Percentiles rank a stretch among this genome's conserved stretches.
Evolutionary conservation across 2,888 invertebrate genomes (phyloP).

Genomic region (Drosophila prolongata): DNA sequence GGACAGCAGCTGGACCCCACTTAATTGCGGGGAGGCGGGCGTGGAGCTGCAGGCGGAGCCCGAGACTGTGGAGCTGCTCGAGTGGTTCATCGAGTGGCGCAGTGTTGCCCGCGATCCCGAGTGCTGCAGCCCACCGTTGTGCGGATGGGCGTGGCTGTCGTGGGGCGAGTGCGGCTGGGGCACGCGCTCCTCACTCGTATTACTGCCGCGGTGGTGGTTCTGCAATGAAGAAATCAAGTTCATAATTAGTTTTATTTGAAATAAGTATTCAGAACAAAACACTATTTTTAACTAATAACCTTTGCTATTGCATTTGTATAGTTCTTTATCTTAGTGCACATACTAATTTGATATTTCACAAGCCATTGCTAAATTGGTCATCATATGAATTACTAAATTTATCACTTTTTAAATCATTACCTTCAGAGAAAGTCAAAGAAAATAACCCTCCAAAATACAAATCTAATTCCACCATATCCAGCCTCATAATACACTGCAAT

Average conservation of each 20-base stretch:
- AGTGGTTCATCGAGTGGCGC: slow-evolving; percentile 83
- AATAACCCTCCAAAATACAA: not conserved
- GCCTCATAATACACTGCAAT: not conserved
- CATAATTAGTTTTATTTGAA: slow-evolving; percentile 8
- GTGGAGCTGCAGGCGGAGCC: slow-evolving; percentile 84
- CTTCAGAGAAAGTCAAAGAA: not conserved
- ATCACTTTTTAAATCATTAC: no score
- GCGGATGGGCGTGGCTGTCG: slow-evolving; percentile 61
- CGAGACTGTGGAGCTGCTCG: slow-evolving; percentile 78
- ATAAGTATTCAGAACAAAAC: no score
- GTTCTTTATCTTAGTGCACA: no score
- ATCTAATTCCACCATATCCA: not conserved
- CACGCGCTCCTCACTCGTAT: slow-evolving; percentile 84
- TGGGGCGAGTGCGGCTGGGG: slow-evolving; percentile 83
- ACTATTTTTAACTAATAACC: no score
- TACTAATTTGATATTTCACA: no score
- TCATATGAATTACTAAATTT: no score
- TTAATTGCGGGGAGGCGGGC: slow-evolving; percentile 84
- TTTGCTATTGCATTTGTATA: no score
- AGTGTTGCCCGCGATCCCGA: slow-evolving; percentile 82
- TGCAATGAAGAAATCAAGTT: slow-evolving; percentile 69
- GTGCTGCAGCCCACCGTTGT: slow-evolving; percentile 76
- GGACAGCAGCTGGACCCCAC: slow-evolving; percentile 82
- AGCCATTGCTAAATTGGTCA: no score
- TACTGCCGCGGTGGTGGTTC: slow-evolving; percentile 81